Conservation (phyloP, 2,888 invertebrate species). For the Melanostoma scalare region DNA sequence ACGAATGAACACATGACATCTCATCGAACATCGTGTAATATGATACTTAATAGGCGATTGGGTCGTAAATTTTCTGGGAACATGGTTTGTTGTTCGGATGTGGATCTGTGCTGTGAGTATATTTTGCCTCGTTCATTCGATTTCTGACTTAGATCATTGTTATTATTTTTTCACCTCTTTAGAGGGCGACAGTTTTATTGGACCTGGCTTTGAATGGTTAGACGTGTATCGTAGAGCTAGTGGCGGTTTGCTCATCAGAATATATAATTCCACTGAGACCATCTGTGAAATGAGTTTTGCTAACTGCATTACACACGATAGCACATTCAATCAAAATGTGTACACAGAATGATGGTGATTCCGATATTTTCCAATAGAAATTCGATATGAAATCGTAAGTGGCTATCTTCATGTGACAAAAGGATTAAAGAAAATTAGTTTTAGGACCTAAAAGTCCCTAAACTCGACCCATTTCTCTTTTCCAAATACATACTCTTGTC, state of each 20-base stretch:
- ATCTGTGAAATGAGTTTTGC: conserved; percentile 33
- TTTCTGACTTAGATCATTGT: conserved; percentile 57
- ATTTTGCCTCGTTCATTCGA: conserved; percentile 12
- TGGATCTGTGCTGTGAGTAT: conserved; percentile 33
- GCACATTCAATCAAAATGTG: not conserved
- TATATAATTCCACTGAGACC: conserved; percentile 33
- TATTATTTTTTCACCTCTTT: conserved; percentile 58
- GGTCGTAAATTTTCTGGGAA: conserved; percentile 75
- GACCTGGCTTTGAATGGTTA: conserved; percentile 19
- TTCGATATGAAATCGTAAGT: too few species aligned
- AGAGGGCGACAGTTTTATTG: conserved; percentile 51
- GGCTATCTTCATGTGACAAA: too few species aligned
- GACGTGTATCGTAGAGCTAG: conserved; percentile 1
- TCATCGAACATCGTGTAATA: conserved; percentile 76
- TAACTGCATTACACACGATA: conserved; percentile 35
- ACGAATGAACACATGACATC: conserved; percentile 74
- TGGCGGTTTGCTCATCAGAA: too few species aligned
- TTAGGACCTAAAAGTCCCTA: too few species aligned
- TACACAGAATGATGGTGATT: too few species aligned
- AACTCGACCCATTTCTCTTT: too few species aligned
- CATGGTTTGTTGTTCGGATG: conserved; percentile 67
- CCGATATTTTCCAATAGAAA: too few species aligned
- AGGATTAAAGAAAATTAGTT: too few species aligned
- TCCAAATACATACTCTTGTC: too few species aligned
- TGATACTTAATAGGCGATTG: conserved; percentile 75